Conservation (phyloP, 2,888 invertebrate species). For the Pristionchus entomophagus region DNA sequence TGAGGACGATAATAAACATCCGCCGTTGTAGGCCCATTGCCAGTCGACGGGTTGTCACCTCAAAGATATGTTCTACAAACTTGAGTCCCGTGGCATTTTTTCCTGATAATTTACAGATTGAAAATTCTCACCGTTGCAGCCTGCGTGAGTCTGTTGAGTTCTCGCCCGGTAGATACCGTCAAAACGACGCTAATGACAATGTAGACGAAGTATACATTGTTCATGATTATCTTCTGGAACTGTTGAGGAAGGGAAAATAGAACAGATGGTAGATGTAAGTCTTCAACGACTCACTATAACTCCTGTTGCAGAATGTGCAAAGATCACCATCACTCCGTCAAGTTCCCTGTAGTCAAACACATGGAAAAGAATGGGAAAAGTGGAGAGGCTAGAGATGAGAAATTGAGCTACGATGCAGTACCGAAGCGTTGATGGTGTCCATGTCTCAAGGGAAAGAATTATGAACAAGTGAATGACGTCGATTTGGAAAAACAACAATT, state of each 20-base stretch:
- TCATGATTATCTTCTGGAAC: background rate
- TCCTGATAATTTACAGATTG: background rate
- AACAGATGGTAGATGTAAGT: background rate
- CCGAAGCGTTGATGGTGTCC: too few species aligned
- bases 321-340: background rate
- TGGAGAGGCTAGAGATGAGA: too few species aligned
- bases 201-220: background rate
- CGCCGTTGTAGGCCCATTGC: background rate
- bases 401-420: too few species aligned
- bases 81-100: too few species aligned
- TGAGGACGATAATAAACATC: background rate
- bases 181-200: background rate
- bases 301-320: background rate
- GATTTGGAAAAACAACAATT: too few species aligned
- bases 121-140: background rate
- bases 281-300: background rate
- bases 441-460: too few species aligned
- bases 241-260: background rate
- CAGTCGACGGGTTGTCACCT: background rate
- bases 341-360: background rate
- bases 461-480: too few species aligned
- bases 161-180: background rate
- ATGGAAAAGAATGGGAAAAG: background rate
- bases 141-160: background rate
- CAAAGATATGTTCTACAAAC: too few species aligned